phyloP scores from a whole-genome alignment of 1,140 invertebrate species.

The Scylla paramamosain region DNA sequence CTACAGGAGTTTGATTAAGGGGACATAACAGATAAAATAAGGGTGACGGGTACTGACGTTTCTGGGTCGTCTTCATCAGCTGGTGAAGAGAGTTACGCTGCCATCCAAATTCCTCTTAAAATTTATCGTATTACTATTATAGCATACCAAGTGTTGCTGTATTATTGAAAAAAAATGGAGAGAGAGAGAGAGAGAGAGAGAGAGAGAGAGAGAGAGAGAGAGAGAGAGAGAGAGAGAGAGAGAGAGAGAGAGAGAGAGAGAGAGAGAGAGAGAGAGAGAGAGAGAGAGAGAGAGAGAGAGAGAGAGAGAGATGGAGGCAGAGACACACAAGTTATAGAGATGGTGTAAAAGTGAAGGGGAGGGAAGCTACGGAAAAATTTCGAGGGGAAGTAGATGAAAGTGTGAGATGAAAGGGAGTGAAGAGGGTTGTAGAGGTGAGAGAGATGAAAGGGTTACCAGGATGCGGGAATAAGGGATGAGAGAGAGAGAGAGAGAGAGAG shows the following conservation, averaged over 20 bases:
- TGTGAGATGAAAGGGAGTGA: constrained; percentile 11
- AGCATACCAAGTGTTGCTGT: no score
- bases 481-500: constrained; percentile 50
- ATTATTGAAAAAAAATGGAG: no score
- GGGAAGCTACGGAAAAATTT: background rate
- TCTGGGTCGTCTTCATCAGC: no score
- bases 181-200: no score
- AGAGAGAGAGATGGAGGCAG: background rate
- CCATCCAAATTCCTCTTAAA: no score
- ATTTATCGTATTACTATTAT: no score
- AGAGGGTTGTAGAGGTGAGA: constrained; percentile 1
- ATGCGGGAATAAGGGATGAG: constrained; percentile 26
- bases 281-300: background rate
- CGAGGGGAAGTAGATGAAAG: constrained; percentile 9
- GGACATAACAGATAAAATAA: no score
- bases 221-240: no score
- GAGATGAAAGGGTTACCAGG: background rate
- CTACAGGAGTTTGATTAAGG: no score
- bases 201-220: no score
- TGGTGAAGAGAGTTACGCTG: no score
- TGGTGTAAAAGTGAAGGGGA: background rate
- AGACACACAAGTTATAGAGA: background rate
- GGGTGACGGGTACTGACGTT: no score
- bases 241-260: background rate
- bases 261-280: background rate